These are phyloP conservation scores for Poeciliopsis infans DNA, from an alignment of 2,797 vertebrate species.

Conservation along the genomic window DNA sequence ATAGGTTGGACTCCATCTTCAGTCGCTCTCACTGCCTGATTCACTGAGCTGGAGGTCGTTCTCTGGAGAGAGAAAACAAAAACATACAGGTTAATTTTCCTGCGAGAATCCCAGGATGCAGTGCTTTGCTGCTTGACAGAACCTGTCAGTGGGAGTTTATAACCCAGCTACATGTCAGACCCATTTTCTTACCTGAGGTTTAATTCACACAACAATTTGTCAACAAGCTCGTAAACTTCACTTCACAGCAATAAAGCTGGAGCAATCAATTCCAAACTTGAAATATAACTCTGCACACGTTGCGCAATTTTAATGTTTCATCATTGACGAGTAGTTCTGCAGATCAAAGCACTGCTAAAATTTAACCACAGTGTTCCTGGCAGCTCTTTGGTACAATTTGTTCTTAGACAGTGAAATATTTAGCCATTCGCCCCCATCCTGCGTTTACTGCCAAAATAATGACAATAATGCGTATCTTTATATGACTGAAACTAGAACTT, in stretches of 20 bases:
- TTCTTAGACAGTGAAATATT: background rate
- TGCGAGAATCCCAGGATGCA: background rate
- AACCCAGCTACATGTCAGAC: too few species aligned
- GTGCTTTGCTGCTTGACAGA: background rate
- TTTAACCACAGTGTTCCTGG: background rate
- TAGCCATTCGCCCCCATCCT: background rate
- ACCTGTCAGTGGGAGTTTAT: background rate
- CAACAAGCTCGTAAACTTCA: background rate
- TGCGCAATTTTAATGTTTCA: background rate
- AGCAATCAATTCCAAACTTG: background rate
- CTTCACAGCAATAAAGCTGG: background rate
- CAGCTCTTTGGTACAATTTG: background rate
- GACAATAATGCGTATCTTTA: too few species aligned
- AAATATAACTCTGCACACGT: background rate
- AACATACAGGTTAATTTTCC: background rate
- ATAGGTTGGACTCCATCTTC: slow-evolving; percentile 51
- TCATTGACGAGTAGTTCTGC: background rate
- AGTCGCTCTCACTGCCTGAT: slow-evolving; percentile 95
- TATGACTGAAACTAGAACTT: too few species aligned
- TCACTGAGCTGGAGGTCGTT: slow-evolving; percentile 97
- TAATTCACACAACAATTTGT: background rate
- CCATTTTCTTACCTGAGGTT: background rate
- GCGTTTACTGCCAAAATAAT: background rate
- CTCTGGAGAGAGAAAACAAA: slow-evolving; percentile 76
- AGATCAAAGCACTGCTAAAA: background rate